These are phyloP conservation scores for Nomada fabriciana DNA, from an alignment of 2,888 invertebrate genomes.

Conservation along the genomic window DNA sequence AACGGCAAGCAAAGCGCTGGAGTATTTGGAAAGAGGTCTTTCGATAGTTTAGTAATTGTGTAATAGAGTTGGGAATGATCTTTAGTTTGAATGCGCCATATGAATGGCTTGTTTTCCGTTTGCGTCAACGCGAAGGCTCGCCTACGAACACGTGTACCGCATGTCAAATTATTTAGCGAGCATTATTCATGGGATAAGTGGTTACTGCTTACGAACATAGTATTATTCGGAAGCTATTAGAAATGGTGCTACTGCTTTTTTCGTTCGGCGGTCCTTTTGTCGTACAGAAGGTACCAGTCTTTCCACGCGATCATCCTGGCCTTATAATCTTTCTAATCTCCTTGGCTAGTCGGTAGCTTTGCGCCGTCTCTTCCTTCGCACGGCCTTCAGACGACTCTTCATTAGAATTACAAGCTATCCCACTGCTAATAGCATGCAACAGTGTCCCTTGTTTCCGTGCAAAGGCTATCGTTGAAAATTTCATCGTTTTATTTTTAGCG, in stretches of 20 bases:
- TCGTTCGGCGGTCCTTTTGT: not conserved
- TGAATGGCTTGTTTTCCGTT: constrained; percentile 1
- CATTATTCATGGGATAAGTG: not conserved
- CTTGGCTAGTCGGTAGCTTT: not conserved
- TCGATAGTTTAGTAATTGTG: constrained; percentile 17
- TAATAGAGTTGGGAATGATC: not conserved
- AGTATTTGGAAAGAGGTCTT: not conserved
- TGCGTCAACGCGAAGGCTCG: constrained; percentile 25
- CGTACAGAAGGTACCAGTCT: not conserved
- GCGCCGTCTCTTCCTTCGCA: not conserved
- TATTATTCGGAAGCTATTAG: not conserved
- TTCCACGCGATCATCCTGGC: not conserved
- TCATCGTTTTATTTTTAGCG: constrained; percentile 17
- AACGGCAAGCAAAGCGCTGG: not conserved
- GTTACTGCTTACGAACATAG: not conserved
- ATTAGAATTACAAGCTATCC: constrained; percentile 27
- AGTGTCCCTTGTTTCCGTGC: constrained; percentile 11
- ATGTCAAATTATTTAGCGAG: constrained; percentile 30
- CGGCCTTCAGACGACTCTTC: constrained; percentile 28
- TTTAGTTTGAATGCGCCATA: constrained; percentile 1
- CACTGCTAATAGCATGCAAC: constrained; percentile 2
- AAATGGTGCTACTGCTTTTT: not conserved
- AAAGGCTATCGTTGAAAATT: constrained; percentile 12
- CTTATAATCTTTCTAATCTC: not conserved
- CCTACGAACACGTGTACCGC: not conserved